Base-by-base conservation (phyloP, 30 jellyfish, hydroid and myxozoan species). In the Aurelia aurita region DNA sequence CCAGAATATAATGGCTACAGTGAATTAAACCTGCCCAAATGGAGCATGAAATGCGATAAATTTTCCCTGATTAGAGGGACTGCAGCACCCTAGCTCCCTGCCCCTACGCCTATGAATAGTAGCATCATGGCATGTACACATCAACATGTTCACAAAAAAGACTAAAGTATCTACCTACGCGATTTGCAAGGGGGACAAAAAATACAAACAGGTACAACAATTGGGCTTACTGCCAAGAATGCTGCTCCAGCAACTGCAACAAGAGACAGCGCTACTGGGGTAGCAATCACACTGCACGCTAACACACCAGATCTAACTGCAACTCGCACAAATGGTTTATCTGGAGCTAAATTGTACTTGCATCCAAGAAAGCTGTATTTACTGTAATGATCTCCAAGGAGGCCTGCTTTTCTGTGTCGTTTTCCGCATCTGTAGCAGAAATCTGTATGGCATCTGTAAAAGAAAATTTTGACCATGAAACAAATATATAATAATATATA, bases 371-470 rank as follows among this genome's bases (percentile, higher is more conserved):
- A 90, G 58, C 95, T 64, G 67, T 74, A 83, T 18, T 84, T 58
- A 58, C 95, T 82, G 72, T 90, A 83, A 59, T 90, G 97, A 31
- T 90, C 91, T 8, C 97, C 97, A 64, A 90, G 82, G 28, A 86
- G 46, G 46, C 91, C 89, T 45, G 86, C 85, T 34, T 77, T 82
- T 21, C 88, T 70, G 61, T 73, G 91, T 74, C 71, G 69, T 35
- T 78, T 74, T 2, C 97, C 97, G 76, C 97, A 90, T 28, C 79
- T 71, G 85, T 90, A 90, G 73, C 97, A 90, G 70, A 90, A 90
- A 57, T 90, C 97, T 32, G 97, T 90, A 16, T 75, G 68, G 77
- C 97, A 90, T 58, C 97, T 88, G 69, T 20, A 69, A 63, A 20
- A 29, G 59, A 53, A 44, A 73, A 25, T 4, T 14, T 39, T 39